Evolutionary conservation across 2,797 vertebrate genomes (phyloP), one percentile per base, ranked within the genome.

Genomic region (Takifugu rubripes): DNA sequence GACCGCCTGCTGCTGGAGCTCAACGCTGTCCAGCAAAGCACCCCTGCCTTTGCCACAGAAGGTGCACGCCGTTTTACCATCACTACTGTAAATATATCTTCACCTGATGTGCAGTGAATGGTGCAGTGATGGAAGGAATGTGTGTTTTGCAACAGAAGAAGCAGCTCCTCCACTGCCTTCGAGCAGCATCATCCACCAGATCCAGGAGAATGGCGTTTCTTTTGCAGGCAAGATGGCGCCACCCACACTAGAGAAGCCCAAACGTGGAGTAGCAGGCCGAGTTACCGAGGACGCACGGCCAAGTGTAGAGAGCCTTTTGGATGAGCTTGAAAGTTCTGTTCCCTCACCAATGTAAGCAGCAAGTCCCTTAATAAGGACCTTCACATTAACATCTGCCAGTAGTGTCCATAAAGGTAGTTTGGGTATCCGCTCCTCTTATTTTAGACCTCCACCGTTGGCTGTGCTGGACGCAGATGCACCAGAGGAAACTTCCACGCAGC

Each of bases 1-100:
- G 97, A 99, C 88, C 94, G 95, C 5, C 93, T 99, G 55, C 92
- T 99, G 50, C 74, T 97, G 83, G 97, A 99, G 73, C 92, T 99
- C 63, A 99, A 98, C 0, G 94, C 95, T 0, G 97, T 98, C 52
- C 96, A 99, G 79, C 94, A 97, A 54, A 93, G 89, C 69, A 90
- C 94, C 0, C 76, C 93, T 14, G 79, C 83, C 5, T 93, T 91
- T 66, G 87, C 93, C 59, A 88, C 90, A 64, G 84, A 92, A 92
- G 96, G 96, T 97, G 82, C n/a, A 51, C 44, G 29, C 6, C 48
- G 2, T 54, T 29, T 60, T 42, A 47, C 65, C 45, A 0, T 70
- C 49, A n/a, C 43, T 44, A 7, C n/a, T 17, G 17, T 44, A 17
- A 44, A n/a, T 17, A 7, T 16, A 40, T n/a, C 16, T 46, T n/a